Conservation (phyloP, 2,113 vertebrate genomes). For the Pungitius pungitius region DNA sequence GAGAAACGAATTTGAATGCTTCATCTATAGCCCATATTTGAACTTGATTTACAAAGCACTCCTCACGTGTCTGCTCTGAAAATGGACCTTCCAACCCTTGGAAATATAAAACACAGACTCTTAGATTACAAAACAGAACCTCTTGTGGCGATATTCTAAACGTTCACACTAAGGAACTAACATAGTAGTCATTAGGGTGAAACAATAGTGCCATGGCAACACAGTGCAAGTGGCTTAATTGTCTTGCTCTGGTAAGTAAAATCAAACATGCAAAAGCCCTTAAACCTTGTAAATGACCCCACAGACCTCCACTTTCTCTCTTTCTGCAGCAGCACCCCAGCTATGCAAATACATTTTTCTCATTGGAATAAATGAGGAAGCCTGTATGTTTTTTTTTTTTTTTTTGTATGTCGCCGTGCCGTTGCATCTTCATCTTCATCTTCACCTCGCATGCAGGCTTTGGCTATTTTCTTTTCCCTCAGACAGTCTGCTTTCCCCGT, state of each 20-base stretch:
- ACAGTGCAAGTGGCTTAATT: not conserved
- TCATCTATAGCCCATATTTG: slow-evolving; percentile 1
- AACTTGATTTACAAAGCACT: not conserved
- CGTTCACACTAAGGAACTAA: not conserved
- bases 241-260: not conserved
- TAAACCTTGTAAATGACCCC: not conserved
- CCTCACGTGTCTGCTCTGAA: not conserved
- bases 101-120: too few relatives aligned
- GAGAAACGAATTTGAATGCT: slow-evolving; percentile 45
- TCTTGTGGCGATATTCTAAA: not conserved
- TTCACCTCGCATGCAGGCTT: slow-evolving; percentile 18
- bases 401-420: not conserved
- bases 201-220: slow-evolving; percentile 1
- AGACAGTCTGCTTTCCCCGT: slow-evolving; percentile 44
- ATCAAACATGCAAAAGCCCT: not conserved
- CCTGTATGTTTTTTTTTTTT: slow-evolving; percentile 8
- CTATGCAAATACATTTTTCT: not conserved
- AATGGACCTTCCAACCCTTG: not conserved
- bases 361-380: slow-evolving; percentile 14
- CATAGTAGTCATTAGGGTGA: not conserved
- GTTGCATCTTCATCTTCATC: too few relatives aligned
- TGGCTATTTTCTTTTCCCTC: not conserved
- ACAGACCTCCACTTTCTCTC: not conserved
- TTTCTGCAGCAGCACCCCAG: not conserved
- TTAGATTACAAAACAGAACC: not conserved